These are phyloP conservation scores for Drosophila formosana DNA, from an alignment of 2,888 invertebrate genomes.

Conservation along the genomic window DNA sequence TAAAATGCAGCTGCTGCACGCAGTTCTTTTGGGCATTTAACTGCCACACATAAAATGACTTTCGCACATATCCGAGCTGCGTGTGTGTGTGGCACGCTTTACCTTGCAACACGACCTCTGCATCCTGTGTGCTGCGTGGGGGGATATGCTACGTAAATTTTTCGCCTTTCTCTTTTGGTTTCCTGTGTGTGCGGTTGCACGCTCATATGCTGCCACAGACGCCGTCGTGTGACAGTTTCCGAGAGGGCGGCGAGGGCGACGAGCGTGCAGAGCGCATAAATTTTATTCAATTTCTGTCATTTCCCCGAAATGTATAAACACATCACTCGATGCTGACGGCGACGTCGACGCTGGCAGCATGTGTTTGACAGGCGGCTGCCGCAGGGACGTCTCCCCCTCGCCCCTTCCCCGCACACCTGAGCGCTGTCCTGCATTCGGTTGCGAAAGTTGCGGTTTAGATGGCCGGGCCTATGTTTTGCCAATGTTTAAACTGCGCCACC, in stretches of 20 bases:
- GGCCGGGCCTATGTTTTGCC: conserved; percentile 43
- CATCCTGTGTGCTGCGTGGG: conserved; percentile 12
- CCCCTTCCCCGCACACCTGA: conserved; percentile 25
- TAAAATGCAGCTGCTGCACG: conserved; percentile 17
- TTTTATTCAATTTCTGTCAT: conserved; percentile 80
- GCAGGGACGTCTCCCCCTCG: conserved; percentile 28
- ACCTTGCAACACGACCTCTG: background rate
- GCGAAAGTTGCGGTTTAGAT: conserved; percentile 58
- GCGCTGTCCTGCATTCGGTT: conserved; percentile 34
- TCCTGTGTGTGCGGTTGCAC: conserved; percentile 60
- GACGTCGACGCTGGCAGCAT: conserved; percentile 14
- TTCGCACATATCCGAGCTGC: conserved; percentile 54
- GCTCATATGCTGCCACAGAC: conserved; percentile 16
- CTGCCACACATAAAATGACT: conserved; percentile 54
- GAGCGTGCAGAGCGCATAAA: conserved; percentile 59
- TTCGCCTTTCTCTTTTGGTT: conserved; percentile 41
- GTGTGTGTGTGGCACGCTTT: conserved; percentile 20
- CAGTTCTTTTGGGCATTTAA: conserved; percentile 42
- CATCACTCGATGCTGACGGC: conserved; percentile 58
- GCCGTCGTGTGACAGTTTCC: conserved; percentile 9
- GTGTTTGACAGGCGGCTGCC: conserved; percentile 48
- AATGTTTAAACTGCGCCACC: conserved; percentile 50
- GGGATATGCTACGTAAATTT: conserved; percentile 31
- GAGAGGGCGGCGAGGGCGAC: too few species aligned
- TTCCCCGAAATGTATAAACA: conserved; percentile 75